Evolutionary conservation across 2,113 vertebrate genomes (phyloP).

Genomic region (Cepphus grylle): DNA sequence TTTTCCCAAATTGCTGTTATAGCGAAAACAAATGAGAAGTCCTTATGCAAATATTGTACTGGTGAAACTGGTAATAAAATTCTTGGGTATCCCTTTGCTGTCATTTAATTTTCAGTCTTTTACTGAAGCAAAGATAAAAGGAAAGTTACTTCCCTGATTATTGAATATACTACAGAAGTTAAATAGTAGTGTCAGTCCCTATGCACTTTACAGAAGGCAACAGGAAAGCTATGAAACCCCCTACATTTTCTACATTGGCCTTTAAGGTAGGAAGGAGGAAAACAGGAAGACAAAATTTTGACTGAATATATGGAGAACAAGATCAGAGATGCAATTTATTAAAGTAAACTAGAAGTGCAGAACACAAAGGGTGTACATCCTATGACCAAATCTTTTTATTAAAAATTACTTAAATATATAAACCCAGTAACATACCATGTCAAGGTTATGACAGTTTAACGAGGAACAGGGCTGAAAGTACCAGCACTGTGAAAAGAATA

Average conservation of each 20-base stretch:
- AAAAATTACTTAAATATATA: background rate
- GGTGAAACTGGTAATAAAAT: background rate
- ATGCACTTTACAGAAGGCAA: background rate
- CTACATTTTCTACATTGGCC: background rate
- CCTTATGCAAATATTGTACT: background rate
- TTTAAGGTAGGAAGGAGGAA: background rate
- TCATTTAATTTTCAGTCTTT: background rate
- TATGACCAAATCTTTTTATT: background rate
- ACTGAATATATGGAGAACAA: background rate
- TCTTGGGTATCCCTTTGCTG: background rate
- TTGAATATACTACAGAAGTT: background rate
- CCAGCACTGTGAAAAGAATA: background rate
- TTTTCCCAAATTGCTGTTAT: background rate
- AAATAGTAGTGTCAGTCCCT: background rate
- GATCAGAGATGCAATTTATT: background rate
- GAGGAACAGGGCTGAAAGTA: background rate
- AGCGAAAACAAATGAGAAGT: background rate
- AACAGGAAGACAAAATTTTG: background rate
- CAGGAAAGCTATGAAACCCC: background rate
- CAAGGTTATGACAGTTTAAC: background rate
- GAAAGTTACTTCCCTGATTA: background rate
- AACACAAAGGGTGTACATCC: background rate
- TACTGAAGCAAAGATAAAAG: background rate
- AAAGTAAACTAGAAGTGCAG: background rate
- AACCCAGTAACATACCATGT: background rate